Evolutionary conservation across 2,797 vertebrate species (phyloP).

Genomic region (Xenops minutus): DNA sequence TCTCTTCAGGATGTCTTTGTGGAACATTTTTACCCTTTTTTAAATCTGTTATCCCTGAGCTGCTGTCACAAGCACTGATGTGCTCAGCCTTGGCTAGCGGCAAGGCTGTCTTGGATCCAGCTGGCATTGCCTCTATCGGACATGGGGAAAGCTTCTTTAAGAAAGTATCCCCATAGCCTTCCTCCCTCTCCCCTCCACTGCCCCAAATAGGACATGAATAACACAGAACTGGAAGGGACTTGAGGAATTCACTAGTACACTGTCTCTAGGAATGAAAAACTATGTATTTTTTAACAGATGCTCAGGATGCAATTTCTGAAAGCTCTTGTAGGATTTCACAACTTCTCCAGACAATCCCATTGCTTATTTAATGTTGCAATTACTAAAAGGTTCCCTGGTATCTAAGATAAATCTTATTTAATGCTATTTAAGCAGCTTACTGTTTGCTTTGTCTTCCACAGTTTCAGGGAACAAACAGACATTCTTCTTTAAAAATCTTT

Average conservation of each 20-base stretch:
- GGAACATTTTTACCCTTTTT: neutral
- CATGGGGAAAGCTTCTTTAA: neutral
- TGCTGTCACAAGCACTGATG: neutral
- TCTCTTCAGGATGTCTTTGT: neutral
- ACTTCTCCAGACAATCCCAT: neutral
- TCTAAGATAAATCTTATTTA: neutral
- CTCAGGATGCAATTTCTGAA: neutral
- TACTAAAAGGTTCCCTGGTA: neutral
- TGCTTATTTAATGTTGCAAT: neutral
- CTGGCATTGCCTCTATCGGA: neutral
- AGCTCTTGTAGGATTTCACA: neutral
- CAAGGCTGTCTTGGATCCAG: accelerated
- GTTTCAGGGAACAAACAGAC: neutral
- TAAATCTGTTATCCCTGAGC: neutral
- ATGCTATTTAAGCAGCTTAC: neutral
- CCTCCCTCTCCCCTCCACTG: neutral
- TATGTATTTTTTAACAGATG: neutral
- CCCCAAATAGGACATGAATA: neutral
- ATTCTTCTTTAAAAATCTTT: neutral
- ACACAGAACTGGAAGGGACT: neutral
- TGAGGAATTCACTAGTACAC: neutral
- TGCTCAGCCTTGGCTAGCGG: accelerated
- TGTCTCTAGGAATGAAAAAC: neutral
- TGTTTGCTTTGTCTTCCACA: neutral
- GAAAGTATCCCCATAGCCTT: neutral